A percentile compares a stretch with the other conserved stretches of the same genome.
Evolutionary conservation across 1,140 invertebrate genomes (phyloP).

Genomic region (Diorhabda elongata): DNA sequence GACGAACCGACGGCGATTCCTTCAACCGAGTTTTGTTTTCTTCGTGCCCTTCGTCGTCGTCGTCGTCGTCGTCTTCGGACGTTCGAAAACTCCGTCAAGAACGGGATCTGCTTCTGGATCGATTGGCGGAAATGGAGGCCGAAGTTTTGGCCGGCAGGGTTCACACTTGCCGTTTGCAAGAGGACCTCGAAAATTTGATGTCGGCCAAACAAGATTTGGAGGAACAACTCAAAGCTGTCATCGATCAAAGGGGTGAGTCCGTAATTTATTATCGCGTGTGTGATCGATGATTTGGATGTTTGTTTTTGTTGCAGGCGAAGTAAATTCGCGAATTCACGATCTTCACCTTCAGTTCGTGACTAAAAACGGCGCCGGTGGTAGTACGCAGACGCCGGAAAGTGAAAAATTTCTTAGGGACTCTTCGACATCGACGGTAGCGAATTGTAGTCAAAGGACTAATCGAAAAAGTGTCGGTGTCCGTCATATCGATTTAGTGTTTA

Average conservation of each 20-base stretch:
- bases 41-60: conserved; percentile 14
- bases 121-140: conserved; percentile 33
- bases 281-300: not conserved
- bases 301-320: conserved; percentile 36
- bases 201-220: conserved; percentile 60
- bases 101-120: conserved; percentile 63
- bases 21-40: conserved; percentile 50
- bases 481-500: conserved; percentile 46
- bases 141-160: conserved; percentile 61
- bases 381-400: conserved; percentile 3
- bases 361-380: conserved; percentile 29
- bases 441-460: conserved; percentile 30
- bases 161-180: conserved; percentile 59
- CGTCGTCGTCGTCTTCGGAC: conserved; percentile 44
- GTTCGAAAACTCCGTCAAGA: conserved; percentile 59
- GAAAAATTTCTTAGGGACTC: conserved; percentile 20
- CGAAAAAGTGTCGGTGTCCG: conserved; percentile 24
- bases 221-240: conserved; percentile 56
- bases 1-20: conserved; percentile 42
- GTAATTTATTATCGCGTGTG: not conserved
- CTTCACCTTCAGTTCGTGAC: conserved; percentile 48
- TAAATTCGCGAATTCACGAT: conserved; percentile 49
- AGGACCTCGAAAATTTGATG: conserved; percentile 56
- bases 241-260: conserved; percentile 48
- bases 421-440: conserved; percentile 23